Evolutionary conservation across 2,888 invertebrate species (phyloP), one percentile per base, ranked within the genome.

Genomic region (Cerastoderma edule): DNA sequence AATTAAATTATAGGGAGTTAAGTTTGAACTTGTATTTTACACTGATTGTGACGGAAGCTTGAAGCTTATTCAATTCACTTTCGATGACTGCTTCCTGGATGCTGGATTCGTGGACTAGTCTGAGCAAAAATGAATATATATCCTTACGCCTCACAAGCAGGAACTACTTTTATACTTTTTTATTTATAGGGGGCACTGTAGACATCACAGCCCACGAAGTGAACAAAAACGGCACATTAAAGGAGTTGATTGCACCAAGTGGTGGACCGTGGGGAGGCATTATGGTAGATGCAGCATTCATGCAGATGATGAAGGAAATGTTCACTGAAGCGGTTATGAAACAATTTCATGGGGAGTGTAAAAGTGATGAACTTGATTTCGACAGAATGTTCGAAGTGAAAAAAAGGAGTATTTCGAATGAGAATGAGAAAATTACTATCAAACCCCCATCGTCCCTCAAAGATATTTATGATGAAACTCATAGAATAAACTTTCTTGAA

Each of bases 241-340:
- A 57, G 35, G 83, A 83, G 56, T 27, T 83, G 5, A 46, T 57
- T 54, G 67, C 73, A 24, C 79, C 83, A 0, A 68, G 68, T 24
- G 85, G 85, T 0, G 85, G 83, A 4, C 76, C 83, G 0, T 83
- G 81, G 80, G 83, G 85, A 2, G 85, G 85, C 8, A 85, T 75
- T 6, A 22, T 67, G 5, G 83, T 85, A 2, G 78, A 85, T 50
- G 27, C 64, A 48, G 82, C 70, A n/a, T 60, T 60, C 13, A 24
- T 13, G 3, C 22, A 60, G 2, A 33, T 60, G 22, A 24, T 60
- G 24, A 33, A 35, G 13, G 22, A 60, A 39, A 60, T 60, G 60
- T 60, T 60, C 13, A 60, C 60, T 5, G 22, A 54, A 32, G 30
- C n/a, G 13, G 33, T 67, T 16, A 28, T 66, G 24, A 50, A 65